These are phyloP conservation scores for Epinephelus fuscoguttatus DNA, from an alignment of 2,113 vertebrate genomes.

Conservation along the genomic window DNA sequence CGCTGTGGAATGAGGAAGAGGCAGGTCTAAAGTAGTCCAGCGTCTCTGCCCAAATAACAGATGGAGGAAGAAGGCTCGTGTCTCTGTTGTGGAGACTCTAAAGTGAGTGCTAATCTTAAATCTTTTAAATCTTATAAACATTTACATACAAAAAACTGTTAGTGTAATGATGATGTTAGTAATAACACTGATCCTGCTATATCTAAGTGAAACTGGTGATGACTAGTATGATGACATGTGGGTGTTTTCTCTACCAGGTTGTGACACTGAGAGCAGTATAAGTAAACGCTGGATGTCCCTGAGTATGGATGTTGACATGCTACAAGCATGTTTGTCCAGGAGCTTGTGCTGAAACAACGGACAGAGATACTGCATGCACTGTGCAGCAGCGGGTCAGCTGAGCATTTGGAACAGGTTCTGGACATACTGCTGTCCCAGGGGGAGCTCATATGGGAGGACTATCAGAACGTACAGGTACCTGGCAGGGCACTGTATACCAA, in stretches of 20 bases:
- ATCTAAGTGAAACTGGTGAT: not conserved
- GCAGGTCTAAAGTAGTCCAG: not conserved
- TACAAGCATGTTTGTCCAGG: constrained; percentile 78
- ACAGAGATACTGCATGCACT: constrained; percentile 82
- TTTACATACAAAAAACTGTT: not conserved
- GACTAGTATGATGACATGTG: not conserved
- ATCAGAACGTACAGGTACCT: constrained; percentile 77
- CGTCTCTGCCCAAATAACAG: not conserved
- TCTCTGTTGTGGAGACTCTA: not conserved
- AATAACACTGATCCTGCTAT: not conserved
- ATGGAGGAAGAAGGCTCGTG: constrained; percentile 5
- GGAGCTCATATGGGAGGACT: constrained; percentile 87
- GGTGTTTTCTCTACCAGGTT: not conserved
- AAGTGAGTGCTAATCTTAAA: constrained; percentile 22
- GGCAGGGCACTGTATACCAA: constrained; percentile 79
- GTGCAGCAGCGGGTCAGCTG: constrained; percentile 82
- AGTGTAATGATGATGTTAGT: not conserved
- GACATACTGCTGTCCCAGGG: constrained; percentile 87
- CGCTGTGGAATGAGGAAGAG: constrained; percentile 63
- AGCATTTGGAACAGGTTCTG: constrained; percentile 85
- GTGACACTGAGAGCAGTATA: not conserved
- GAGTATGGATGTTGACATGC: constrained; percentile 26
- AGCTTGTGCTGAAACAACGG: constrained; percentile 83
- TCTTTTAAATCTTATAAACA: constrained; percentile 1
- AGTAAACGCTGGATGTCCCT: not conserved